Evolutionary conservation across 30 jellyfish, hydroid and myxozoan species (phyloP).

Genomic region (Turritopsis dohrnii): DNA sequence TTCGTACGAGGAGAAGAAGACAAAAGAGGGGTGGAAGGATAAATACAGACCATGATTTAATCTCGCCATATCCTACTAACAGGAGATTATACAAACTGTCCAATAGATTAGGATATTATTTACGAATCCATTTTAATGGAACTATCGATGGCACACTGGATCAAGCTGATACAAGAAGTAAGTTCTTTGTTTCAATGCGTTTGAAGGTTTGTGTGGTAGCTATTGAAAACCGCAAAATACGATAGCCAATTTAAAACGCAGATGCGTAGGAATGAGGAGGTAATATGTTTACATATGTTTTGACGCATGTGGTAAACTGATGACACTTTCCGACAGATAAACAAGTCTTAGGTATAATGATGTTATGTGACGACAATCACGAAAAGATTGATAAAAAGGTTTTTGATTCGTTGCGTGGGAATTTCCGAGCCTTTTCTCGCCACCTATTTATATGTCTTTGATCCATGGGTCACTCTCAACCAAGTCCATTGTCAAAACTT

Average conservation of each 20-base stretch:
- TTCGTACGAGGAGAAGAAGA: slow-evolving; percentile 12
- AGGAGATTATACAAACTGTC: slow-evolving; percentile 12
- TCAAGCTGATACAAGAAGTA: slow-evolving; percentile 15
- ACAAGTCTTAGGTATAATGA: no score
- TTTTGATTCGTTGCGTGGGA: no score
- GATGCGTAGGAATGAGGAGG: neutral
- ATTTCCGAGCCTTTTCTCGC: no score
- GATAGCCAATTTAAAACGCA: neutral
- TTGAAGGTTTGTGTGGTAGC: neutral
- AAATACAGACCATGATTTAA: neutral
- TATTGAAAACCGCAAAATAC: neutral
- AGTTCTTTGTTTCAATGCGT: neutral
- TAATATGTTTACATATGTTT: no score
- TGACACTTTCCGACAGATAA: no score
- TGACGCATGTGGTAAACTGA: no score
- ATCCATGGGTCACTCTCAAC: no score
- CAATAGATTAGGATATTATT: slow-evolving; percentile 8
- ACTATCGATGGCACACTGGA: slow-evolving; percentile 26
- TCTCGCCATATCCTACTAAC: slow-evolving; percentile 20
- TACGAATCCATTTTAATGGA: slow-evolving; percentile 23
- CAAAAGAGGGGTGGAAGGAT: slow-evolving; percentile 12
- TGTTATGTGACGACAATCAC: no score
- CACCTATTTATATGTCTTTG: no score
- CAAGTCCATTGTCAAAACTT: neutral
- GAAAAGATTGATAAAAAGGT: no score